Evolutionary conservation across 2,888 invertebrate species (phyloP), one percentile per base, ranked within the genome.

Genomic region (Xestia xanthographa): DNA sequence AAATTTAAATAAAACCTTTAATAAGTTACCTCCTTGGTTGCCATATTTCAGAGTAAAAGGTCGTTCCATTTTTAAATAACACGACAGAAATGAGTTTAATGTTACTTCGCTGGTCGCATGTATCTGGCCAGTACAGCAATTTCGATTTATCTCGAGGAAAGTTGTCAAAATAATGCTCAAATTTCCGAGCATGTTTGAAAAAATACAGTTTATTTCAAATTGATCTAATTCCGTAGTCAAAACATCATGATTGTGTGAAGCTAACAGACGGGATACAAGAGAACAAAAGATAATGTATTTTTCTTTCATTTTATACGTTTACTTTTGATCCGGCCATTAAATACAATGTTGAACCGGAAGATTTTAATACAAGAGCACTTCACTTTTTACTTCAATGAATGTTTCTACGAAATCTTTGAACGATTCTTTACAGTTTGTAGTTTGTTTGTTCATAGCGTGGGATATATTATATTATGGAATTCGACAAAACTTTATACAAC

Each of bases 321-420:
- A 12, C n/a, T 53, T 17, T 48, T 41, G 60, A 60, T 41, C n/a
- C 8, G 50, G n/a, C 20, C 5, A n/a, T 43, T 43, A 38, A 17
- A 9, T 2, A 43, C 26, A 3, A 45, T 45, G 20, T 34, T 38
- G 12, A 43, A 50, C 34, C 26, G 34, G 34, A 43, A 45, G 8
- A 50, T 12, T 22, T 14, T 53, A 12, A 78, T 29, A 20, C 12
- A n/a, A 53, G n/a, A 53, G 5, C 62, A 68, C 43, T 68, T 63
- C 20, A 41, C 8, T 50, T 68, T 62, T 45, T 45, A n/a, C 20
- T 11, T 34, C 11, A 60, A 43, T n/a, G 1, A 17, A 0, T 5
- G 2, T 62, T 68, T 68, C 26, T 1, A 38, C 14, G 4, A 66
- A 58, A 58, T 8, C 3, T 58, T 29, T 6, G 29, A 58, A 17